Conservation (phyloP, 2,888 invertebrate genomes). For the Drosophila anomalipes region DNA sequence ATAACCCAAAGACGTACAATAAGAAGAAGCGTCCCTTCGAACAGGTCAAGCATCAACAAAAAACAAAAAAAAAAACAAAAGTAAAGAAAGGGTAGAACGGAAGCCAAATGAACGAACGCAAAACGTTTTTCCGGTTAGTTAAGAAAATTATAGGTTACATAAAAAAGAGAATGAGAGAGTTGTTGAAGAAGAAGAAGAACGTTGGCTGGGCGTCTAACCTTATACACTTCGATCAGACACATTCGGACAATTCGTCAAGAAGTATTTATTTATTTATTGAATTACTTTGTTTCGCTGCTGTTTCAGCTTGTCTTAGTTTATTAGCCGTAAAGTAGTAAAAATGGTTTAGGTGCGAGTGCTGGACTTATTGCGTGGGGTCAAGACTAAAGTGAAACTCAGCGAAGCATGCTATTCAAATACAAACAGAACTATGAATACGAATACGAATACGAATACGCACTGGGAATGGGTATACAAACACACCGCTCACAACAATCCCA, state of each 20-base stretch:
- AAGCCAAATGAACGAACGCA: conserved; percentile 47
- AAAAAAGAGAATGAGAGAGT: conserved; percentile 29
- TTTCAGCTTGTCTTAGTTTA: conserved; percentile 54
- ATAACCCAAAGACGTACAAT: conserved; percentile 37
- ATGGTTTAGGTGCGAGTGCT: conserved; percentile 35
- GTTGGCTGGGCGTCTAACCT: not conserved
- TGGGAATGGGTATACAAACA: conserved; percentile 2
- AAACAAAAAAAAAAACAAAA: not conserved
- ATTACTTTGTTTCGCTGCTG: conserved; percentile 26
- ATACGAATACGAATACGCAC: not conserved
- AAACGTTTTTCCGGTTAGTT: conserved; percentile 74
- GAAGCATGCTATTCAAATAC: conserved; percentile 64
- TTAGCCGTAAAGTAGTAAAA: conserved; percentile 74
- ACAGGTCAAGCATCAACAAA: conserved; percentile 32
- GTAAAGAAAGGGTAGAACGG: conserved; percentile 40
- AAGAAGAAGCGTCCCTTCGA: conserved; percentile 16
- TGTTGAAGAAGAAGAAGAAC: not conserved
- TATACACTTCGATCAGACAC: conserved; percentile 3
- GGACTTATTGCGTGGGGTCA: conserved; percentile 70
- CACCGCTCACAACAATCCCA: conserved; percentile 28
- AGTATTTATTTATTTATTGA: conserved; percentile 66
- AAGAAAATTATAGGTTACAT: conserved; percentile 71
- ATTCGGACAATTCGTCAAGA: conserved; percentile 54
- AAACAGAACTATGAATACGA: conserved; percentile 11
- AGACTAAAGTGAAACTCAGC: conserved; percentile 67